These are phyloP conservation scores for Thalassaphorura encarpata DNA, from an alignment of 1,140 invertebrate species.

Conservation along the genomic window DNA sequence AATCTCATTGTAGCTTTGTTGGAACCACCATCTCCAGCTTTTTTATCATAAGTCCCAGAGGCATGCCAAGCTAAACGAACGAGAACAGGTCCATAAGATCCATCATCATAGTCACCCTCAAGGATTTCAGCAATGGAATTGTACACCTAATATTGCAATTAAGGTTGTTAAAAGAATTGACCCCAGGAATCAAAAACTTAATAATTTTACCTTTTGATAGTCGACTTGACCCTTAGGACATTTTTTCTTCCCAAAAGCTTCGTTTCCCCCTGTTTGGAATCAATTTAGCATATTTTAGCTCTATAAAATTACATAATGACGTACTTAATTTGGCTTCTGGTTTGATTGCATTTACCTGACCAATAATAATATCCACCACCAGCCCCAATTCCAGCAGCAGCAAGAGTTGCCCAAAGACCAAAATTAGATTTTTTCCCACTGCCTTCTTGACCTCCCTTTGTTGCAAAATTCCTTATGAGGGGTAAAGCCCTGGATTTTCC, in stretches of 20 bases:
- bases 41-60: conserved; percentile 27
- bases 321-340: background rate
- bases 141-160: conserved; percentile 13
- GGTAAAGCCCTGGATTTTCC: conserved; percentile 2
- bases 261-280: too few species aligned
- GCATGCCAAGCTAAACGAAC: conserved; percentile 23
- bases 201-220: conserved; percentile 18
- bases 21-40: conserved; percentile 11
- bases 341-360: conserved; percentile 1
- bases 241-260: too few species aligned
- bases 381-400: conserved; percentile 9
- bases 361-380: conserved; percentile 10
- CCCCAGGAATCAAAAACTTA: too few species aligned
- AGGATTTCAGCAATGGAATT: conserved; percentile 25
- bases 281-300: too few species aligned
- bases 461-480: conserved; percentile 7
- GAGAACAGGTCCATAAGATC: conserved; percentile 23
- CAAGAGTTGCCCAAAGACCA: conserved; percentile 4
- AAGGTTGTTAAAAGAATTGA: background rate
- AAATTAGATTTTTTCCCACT: background rate
- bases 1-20: conserved; percentile 25
- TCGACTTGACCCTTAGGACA: too few species aligned
- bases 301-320: background rate
- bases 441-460: conserved; percentile 4
- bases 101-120: conserved; percentile 24